Conservation (phyloP, 2,113 vertebrate genomes). For the Corvus cornix region DNA sequence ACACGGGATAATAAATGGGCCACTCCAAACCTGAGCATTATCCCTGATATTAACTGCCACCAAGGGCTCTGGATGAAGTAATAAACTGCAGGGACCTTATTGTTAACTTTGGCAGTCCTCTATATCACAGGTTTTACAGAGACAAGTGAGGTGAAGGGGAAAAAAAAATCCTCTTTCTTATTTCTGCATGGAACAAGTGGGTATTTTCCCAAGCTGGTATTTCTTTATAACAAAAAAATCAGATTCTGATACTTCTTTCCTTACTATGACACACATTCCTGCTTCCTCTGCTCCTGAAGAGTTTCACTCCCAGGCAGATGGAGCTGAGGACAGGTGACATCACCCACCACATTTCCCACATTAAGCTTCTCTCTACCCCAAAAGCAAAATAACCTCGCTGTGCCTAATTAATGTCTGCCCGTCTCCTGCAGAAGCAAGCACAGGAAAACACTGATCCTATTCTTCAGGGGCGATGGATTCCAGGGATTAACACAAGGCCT, state of each 20-base stretch:
- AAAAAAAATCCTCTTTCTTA: background rate
- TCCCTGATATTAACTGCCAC: conserved; percentile 63
- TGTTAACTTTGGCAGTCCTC: conserved; percentile 39
- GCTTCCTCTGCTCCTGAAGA: background rate
- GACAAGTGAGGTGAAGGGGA: background rate
- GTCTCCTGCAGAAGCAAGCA: background rate
- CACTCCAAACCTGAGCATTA: conserved; percentile 40
- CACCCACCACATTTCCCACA: background rate
- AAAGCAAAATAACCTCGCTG: background rate
- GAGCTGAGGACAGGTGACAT: background rate
- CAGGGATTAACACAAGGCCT: background rate
- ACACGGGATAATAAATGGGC: conserved; percentile 70
- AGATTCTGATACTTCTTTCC: background rate
- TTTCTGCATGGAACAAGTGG: background rate
- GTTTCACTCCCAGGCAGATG: background rate
- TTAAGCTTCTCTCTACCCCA: background rate
- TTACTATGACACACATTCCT: background rate
- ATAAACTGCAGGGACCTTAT: conserved; percentile 37
- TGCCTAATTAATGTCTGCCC: background rate
- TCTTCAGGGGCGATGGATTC: background rate
- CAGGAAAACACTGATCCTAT: background rate
- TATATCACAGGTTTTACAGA: background rate
- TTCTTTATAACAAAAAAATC: background rate
- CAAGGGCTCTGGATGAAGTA: conserved; percentile 43
- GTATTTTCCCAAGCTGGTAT: background rate